Evolutionary conservation across 2,888 invertebrate species (phyloP).

Genomic region (Branchellion lobata): DNA sequence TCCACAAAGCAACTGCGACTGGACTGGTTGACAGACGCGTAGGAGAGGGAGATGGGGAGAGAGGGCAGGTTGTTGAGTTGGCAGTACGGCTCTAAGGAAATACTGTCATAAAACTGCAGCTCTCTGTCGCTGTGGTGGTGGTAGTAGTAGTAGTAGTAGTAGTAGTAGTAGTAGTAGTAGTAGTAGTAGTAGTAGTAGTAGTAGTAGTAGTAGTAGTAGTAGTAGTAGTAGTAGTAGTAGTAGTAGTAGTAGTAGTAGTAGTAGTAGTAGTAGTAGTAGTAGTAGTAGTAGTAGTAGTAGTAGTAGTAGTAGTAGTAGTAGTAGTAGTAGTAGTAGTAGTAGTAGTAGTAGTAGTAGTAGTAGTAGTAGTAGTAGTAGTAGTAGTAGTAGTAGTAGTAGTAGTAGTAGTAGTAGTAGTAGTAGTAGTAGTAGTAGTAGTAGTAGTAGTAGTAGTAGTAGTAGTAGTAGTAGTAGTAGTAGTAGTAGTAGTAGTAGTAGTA

Average conservation of each 20-base stretch:
- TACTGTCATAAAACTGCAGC: slow-evolving; percentile 63
- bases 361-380: too few species aligned
- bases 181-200: too few species aligned
- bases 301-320: too few species aligned
- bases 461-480: slow-evolving; percentile 56
- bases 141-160: neutral
- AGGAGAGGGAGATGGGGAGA: slow-evolving; percentile 61
- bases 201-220: slow-evolving; percentile 56
- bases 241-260: too few species aligned
- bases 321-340: slow-evolving; percentile 55
- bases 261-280: slow-evolving; percentile 56
- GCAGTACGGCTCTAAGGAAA: slow-evolving; percentile 63
- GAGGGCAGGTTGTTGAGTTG: slow-evolving; percentile 62
- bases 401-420: slow-evolving; percentile 54
- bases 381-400: slow-evolving; percentile 46
- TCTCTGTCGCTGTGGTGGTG: slow-evolving; percentile 60
- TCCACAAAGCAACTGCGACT: too few species aligned
- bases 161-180: too few species aligned
- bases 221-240: too few species aligned
- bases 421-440: too few species aligned
- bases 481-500: neutral
- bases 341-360: slow-evolving; percentile 41
- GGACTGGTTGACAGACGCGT: slow-evolving; percentile 60
- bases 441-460: too few species aligned
- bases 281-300: neutral